phyloP scores from a whole-genome alignment of 1,140 invertebrate species.

The Amyelois transitella region DNA sequence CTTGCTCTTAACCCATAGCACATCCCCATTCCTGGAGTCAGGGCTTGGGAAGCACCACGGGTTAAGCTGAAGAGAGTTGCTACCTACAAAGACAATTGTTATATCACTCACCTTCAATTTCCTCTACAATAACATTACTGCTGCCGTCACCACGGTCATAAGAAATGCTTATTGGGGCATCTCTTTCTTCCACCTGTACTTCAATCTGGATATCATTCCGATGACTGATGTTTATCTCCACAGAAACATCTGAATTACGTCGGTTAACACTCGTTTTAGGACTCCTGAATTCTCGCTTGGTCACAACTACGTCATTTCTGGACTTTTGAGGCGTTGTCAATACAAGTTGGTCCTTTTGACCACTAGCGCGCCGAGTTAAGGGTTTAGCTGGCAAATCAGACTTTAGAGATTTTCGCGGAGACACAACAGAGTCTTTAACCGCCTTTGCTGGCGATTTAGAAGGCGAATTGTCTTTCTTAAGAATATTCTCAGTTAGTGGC shows the following conservation, averaged over 20 bases:
- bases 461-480: conserved; percentile 37
- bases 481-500: conserved; percentile 56
- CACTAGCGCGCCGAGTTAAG: conserved; percentile 19
- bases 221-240: conserved; percentile 71
- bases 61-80: no score
- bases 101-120: conserved; percentile 50
- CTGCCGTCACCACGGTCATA: conserved; percentile 37
- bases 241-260: conserved; percentile 62
- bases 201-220: conserved; percentile 70
- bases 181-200: conserved; percentile 68
- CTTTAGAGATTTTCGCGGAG: conserved; percentile 38
- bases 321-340: conserved; percentile 23
- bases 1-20: no score
- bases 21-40: no score
- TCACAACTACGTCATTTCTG: conserved; percentile 51
- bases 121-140: conserved; percentile 48
- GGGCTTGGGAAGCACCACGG: no score
- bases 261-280: conserved; percentile 37
- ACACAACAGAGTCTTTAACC: conserved; percentile 30
- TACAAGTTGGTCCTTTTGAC: conserved; percentile 29
- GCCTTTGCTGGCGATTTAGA: conserved; percentile 43
- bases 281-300: conserved; percentile 56
- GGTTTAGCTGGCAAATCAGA: conserved; percentile 32
- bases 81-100: neutral
- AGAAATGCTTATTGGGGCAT: conserved; percentile 52